Conservation (phyloP, 2,797 vertebrate genomes). For the Mastacembelus armatus region DNA sequence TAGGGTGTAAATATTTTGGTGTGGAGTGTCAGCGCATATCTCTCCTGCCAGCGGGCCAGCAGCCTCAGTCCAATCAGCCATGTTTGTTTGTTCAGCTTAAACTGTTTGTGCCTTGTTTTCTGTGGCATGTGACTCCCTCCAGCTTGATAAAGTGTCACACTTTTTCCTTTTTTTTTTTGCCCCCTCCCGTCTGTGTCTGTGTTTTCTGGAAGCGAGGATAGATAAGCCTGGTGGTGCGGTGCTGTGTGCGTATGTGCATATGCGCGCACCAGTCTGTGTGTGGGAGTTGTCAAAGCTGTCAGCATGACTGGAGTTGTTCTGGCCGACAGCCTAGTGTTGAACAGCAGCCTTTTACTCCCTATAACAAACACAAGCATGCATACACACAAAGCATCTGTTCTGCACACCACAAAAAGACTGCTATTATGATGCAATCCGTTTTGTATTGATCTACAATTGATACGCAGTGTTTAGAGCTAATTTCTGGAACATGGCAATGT, state of each 20-base stretch:
- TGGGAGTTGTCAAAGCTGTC: slow-evolving; percentile 76
- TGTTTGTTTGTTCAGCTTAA: slow-evolving; percentile 85
- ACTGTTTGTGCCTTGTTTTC: slow-evolving; percentile 83
- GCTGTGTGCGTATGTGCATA: slow-evolving; percentile 21
- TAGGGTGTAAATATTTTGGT: slow-evolving; percentile 81
- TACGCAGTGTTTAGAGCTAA: slow-evolving; percentile 33
- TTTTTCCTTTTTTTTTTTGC: slow-evolving; percentile 43
- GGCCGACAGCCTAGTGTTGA: slow-evolving; percentile 73
- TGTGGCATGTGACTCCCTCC: slow-evolving; percentile 63
- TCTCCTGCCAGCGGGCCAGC: slow-evolving; percentile 53
- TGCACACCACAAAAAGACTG: slow-evolving; percentile 26
- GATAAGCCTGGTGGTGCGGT: slow-evolving; percentile 67
- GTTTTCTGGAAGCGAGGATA: slow-evolving; percentile 64
- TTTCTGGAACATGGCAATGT: slow-evolving; percentile 13
- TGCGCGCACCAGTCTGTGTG: slow-evolving; percentile 19
- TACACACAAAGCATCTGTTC: slow-evolving; percentile 63
- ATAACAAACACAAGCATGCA: slow-evolving; percentile 60
- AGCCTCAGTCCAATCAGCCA: slow-evolving; percentile 76
- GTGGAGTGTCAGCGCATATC: slow-evolving; percentile 70
- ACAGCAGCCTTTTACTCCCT: slow-evolving; percentile 65
- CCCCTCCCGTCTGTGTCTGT: slow-evolving; percentile 45
- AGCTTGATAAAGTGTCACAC: slow-evolving; percentile 73
- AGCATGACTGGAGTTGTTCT: slow-evolving; percentile 73
- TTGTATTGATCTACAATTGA: slow-evolving; percentile 44
- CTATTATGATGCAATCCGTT: slow-evolving; percentile 42